phyloP scores from a whole-genome alignment of 2,797 vertebrate species.

The Moxostoma hubbsi region DNA sequence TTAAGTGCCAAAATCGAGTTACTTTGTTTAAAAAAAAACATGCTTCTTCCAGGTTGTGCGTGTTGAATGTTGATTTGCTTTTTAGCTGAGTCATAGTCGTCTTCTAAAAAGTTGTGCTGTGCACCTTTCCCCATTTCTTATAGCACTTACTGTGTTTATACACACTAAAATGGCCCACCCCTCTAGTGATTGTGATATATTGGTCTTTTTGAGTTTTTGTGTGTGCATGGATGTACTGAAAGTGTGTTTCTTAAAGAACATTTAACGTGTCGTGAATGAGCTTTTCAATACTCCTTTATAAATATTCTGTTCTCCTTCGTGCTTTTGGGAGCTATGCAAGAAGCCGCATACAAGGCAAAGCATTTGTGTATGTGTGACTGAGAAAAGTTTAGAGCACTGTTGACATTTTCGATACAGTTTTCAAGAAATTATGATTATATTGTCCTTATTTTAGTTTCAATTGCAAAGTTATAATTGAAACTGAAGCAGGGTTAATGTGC shows the following conservation, averaged over 20 bases:
- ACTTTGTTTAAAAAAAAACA: not conserved
- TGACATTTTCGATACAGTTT: not conserved
- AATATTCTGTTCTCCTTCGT: conserved; percentile 1
- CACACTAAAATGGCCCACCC: conserved; percentile 46
- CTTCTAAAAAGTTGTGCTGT: conserved; percentile 29
- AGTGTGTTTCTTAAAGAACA: conserved; percentile 17
- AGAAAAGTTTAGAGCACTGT: not conserved
- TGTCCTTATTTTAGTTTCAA: conserved; percentile 4
- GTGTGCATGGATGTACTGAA: conserved; percentile 7
- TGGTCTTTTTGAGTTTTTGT: conserved; percentile 38
- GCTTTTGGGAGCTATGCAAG: conserved; percentile 41
- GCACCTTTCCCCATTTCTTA: conserved; percentile 21
- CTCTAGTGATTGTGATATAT: conserved; percentile 14
- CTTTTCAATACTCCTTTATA: not conserved
- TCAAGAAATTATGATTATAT: not conserved
- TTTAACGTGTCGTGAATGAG: conserved; percentile 12
- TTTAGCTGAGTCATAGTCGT: conserved; percentile 5
- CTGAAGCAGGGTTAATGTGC: not conserved
- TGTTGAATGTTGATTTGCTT: conserved; percentile 49
- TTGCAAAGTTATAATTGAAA: conserved; percentile 23
- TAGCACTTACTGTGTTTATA: conserved; percentile 51
- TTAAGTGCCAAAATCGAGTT: conserved; percentile 38
- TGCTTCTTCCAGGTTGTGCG: not conserved
- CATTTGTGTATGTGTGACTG: not conserved
- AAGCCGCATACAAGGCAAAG: conserved; percentile 7